phyloP scores from a whole-genome alignment of 2,797 vertebrate species.

The Acrossocheilus wenchowensis region DNA sequence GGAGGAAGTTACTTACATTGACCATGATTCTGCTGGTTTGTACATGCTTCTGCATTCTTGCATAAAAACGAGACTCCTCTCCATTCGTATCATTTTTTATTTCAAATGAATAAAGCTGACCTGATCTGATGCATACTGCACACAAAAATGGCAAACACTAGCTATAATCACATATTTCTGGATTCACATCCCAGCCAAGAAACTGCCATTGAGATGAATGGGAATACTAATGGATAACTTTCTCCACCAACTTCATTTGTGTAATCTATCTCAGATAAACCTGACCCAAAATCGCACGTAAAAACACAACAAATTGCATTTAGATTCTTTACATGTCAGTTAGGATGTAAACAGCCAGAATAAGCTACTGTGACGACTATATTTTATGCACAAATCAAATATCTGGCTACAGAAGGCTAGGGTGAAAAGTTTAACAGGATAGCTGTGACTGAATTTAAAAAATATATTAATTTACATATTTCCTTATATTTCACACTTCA shows the following conservation, averaged over 20 bases:
- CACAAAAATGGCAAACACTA: neutral
- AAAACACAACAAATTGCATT: neutral
- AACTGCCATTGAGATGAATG: constrained; percentile 5
- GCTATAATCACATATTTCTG: neutral
- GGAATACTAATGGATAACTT: neutral
- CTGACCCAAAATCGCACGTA: neutral
- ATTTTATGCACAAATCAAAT: constrained; percentile 24
- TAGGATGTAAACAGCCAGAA: neutral
- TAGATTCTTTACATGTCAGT: neutral
- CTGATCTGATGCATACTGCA: neutral
- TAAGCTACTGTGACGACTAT: neutral
- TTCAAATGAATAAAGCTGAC: neutral
- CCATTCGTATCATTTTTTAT: neutral
- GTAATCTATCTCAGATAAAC: constrained; percentile 5
- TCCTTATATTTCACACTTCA: constrained; percentile 68
- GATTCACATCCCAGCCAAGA: neutral
- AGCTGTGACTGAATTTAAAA: constrained; percentile 50
- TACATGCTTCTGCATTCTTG: neutral
- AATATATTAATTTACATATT: constrained; percentile 9
- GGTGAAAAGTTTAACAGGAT: constrained; percentile 42
- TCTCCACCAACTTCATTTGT: neutral
- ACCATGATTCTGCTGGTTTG: neutral
- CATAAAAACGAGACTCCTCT: neutral
- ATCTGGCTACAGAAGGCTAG: neutral
- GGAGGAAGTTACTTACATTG: neutral